These are phyloP conservation scores for Agrilus mali DNA, from an alignment of 2,888 invertebrate species.

Conservation along the genomic window DNA sequence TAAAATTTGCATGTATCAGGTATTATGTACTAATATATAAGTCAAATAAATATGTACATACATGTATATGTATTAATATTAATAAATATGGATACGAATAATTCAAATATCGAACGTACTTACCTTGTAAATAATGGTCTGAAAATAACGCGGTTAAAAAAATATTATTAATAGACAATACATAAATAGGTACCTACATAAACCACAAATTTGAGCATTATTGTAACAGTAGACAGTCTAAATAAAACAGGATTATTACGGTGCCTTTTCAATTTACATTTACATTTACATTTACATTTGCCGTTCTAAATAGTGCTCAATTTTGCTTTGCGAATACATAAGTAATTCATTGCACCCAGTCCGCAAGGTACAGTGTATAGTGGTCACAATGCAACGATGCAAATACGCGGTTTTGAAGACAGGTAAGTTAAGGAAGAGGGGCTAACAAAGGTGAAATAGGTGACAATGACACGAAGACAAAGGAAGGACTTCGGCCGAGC, in stretches of 20 bases:
- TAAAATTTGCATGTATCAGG: too few species aligned
- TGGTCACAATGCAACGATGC: slow-evolving; percentile 37
- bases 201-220: too few species aligned
- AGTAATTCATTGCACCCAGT: slow-evolving; percentile 11
- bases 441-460: slow-evolving; percentile 31
- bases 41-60: too few species aligned
- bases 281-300: not conserved
- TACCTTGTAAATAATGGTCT: too few species aligned
- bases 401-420: slow-evolving; percentile 25
- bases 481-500: slow-evolving; percentile 46
- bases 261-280: too few species aligned
- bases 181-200: too few species aligned
- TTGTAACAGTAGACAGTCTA: not conserved
- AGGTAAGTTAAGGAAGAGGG: slow-evolving; percentile 25
- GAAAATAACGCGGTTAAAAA: too few species aligned
- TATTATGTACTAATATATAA: too few species aligned
- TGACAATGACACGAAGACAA: slow-evolving; percentile 74
- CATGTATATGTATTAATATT: too few species aligned
- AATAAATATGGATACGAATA: too few species aligned
- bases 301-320: not conserved
- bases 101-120: too few species aligned
- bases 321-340: not conserved
- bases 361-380: slow-evolving; percentile 25
- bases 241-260: slow-evolving; percentile 1
- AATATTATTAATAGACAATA: too few species aligned